Base-by-base conservation (phyloP, 2,888 invertebrate species). In the Limnephilus marmoratus region DNA sequence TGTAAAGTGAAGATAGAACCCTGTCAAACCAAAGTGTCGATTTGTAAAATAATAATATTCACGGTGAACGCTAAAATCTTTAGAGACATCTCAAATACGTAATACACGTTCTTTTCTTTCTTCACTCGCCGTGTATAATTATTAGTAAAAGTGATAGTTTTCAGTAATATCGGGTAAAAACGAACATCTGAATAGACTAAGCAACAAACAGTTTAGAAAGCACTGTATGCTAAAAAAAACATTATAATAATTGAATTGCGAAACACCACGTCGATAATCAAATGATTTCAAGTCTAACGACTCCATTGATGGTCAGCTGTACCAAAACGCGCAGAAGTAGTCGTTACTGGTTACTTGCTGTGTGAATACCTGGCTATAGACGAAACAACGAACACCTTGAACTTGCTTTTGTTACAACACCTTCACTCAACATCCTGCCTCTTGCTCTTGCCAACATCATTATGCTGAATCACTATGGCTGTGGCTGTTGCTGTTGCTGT, bases 391-490 rank as follows among this genome's bases (percentile, higher is more conserved):
- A 80, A 45, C 90, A 90, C 90, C 90, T 90, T 90, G 90, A 90
- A 90, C 90, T 90, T 90, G 90, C 85, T 49, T 90, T 90, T 90
- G 90, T 90, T 90, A 90, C 88, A 89, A 81, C 88, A 89, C 88
- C 88, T 89, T 89, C 88, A 89, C 80, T 80, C 81, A 18, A 68
- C 88, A 89, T 89, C 88, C 88, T 89, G 88, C 88, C 88, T 89
- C 81, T 89, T 80, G 80, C 88, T 89, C 88, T 89, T 89, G 41
- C 41, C 88, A 89, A 89, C 88, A 80, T 80, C 88, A 89, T 89
- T 89, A 37, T 89, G 88, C 80, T 80, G 88, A 89, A 80, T 80
- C 88, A 89, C 80, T 18, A 41, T 68, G 80, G 45, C 80, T 88
- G 24, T 37, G 45, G 41, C 86, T 18, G 88, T 53, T 80, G 68